Percentiles rank a stretch among this genome's conserved stretches.
phyloP scores from a whole-genome alignment of 2,797 vertebrate genomes.

The Hyperoplus lanceolatus region DNA sequence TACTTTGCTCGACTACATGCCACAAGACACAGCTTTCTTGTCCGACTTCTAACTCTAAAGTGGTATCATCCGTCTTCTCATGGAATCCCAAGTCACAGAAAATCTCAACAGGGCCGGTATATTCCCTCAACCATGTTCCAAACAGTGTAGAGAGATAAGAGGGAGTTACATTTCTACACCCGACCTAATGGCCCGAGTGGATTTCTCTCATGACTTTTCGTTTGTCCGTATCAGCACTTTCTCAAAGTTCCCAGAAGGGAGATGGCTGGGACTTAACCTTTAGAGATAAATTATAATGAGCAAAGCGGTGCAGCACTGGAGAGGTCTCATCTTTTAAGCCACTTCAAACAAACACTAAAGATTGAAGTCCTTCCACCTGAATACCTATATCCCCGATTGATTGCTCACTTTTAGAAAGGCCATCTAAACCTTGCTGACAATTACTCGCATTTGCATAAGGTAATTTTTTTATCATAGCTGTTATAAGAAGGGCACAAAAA shows the following conservation, averaged over 20 bases:
- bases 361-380: constrained; percentile 31
- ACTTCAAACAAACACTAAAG: constrained; percentile 50
- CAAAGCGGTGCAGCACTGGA: constrained; percentile 32
- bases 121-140: constrained; percentile 18
- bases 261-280: constrained; percentile 65
- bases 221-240: constrained; percentile 52
- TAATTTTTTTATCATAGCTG: neutral
- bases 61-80: constrained; percentile 4
- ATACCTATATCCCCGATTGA: constrained; percentile 22
- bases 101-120: neutral
- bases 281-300: constrained; percentile 55
- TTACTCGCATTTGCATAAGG: constrained; percentile 24
- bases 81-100: constrained; percentile 1
- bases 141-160: constrained; percentile 2
- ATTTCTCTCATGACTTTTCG: constrained; percentile 22
- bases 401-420: constrained; percentile 9
- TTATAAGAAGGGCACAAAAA: neutral
- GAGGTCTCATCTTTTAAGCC: constrained; percentile 31
- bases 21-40: neutral
- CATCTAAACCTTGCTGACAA: constrained; percentile 7
- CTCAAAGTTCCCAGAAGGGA: constrained; percentile 42
- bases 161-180: constrained; percentile 15
- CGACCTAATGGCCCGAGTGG: constrained; percentile 24
- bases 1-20: neutral
- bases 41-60: constrained; percentile 16